Evolutionary conservation across 2,797 vertebrate genomes (phyloP).

Genomic region (Phoebastria nigripes): DNA sequence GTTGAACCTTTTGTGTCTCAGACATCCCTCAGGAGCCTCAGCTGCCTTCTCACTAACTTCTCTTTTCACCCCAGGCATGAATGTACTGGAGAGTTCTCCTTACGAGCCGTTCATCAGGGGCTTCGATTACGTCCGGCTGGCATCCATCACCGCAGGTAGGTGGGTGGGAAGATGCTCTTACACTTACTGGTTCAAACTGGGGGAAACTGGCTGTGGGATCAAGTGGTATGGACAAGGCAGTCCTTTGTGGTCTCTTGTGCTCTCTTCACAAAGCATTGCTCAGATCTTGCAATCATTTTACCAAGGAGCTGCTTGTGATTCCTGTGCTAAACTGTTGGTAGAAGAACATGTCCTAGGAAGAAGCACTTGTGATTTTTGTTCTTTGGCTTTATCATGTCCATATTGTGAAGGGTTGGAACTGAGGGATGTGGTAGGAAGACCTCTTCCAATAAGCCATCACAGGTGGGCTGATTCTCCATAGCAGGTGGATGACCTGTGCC

Average conservation of each 20-base stretch:
- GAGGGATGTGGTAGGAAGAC: not conserved
- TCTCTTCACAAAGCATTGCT: not conserved
- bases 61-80: conserved; percentile 76
- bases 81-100: conserved; percentile 86
- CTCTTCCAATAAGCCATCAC: not conserved
- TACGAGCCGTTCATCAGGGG: conserved; percentile 86
- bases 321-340: not conserved
- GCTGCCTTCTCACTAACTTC: not conserved
- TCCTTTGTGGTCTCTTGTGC: not conserved
- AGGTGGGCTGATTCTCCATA: not conserved
- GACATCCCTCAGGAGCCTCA: not conserved
- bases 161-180: not conserved
- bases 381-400: not conserved
- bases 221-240: rapidly evolving
- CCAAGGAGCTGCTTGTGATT: not conserved
- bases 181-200: too few species aligned
- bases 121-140: conserved; percentile 88
- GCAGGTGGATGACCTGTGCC: not conserved
- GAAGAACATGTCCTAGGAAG: not conserved
- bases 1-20: rapidly evolving
- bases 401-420: not conserved
- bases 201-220: too few species aligned
- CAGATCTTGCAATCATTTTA: not conserved
- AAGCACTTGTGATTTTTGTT: not conserved
- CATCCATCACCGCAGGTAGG: conserved; percentile 90